Percentiles rank a stretch among this genome's conserved stretches.
phyloP scores from a whole-genome alignment of 2,113 vertebrate genomes.

The Heloderma charlesbogerti region DNA sequence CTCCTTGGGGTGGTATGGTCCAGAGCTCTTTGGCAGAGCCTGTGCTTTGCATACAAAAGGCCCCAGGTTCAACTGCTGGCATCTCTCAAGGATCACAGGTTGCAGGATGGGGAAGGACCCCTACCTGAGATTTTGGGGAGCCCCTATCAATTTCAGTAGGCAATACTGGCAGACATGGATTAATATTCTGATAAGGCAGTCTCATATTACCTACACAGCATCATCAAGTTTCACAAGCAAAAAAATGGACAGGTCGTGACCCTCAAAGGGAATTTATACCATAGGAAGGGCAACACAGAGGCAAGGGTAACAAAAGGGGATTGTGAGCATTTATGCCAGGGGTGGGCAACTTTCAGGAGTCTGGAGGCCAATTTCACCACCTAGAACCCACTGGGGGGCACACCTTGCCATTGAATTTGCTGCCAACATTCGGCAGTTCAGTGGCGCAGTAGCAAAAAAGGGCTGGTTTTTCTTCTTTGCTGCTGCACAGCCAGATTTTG shows the following conservation, averaged over 20 bases:
- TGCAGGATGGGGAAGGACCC: not conserved
- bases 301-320: not conserved
- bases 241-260: not conserved
- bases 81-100: not conserved
- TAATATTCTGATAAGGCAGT: not conserved
- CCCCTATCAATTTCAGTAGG: not conserved
- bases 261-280: not conserved
- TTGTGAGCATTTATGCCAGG: not conserved
- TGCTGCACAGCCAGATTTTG: no score
- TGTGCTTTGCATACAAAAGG: not conserved
- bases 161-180: not conserved
- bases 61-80: not conserved
- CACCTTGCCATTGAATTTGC: no score
- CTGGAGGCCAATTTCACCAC: no score
- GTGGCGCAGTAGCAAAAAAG: no score
- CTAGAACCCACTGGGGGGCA: no score
- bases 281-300: not conserved
- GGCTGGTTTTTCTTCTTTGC: no score
- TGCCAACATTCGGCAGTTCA: no score
- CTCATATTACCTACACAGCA: not conserved
- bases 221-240: not conserved
- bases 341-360: no score
- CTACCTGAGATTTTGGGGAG: no score
- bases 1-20: conserved; percentile 26
- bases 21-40: not conserved